Evolutionary conservation across 2,888 invertebrate species (phyloP).

Genomic region (Escarpia spicata): DNA sequence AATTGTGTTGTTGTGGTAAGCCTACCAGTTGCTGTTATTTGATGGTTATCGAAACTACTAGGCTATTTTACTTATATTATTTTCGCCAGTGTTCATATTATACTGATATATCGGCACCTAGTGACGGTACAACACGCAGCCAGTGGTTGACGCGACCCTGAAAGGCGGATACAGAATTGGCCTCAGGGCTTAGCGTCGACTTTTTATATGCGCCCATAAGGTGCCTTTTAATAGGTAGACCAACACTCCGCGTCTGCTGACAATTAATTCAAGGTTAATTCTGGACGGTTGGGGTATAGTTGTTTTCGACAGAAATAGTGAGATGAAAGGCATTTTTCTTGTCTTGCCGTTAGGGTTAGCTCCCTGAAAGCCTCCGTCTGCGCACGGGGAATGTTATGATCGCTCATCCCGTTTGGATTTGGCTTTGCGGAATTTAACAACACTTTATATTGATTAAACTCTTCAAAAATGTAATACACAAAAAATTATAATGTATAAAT

Average conservation of each 20-base stretch:
- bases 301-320: background rate
- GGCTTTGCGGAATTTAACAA: background rate
- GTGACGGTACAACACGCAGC: background rate
- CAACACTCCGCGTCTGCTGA: background rate
- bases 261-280: background rate
- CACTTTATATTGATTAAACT: background rate
- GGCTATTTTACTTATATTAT: background rate
- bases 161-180: background rate
- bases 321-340: background rate
- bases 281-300: background rate
- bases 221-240: background rate
- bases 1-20: background rate
- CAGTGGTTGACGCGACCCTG: background rate
- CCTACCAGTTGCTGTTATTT: background rate
- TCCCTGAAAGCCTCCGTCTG: background rate
- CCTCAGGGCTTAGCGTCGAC: background rate
- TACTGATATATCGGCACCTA: background rate
- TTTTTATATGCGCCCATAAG: background rate
- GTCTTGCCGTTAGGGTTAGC: background rate
- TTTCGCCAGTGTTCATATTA: background rate
- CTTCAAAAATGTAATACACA: too few relatives aligned
- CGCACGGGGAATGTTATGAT: background rate
- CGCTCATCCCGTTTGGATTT: background rate
- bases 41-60: background rate
- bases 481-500: too few relatives aligned